Evolutionary conservation across 2,113 vertebrate genomes (phyloP).

Genomic region (Xenopus tropicalis): DNA sequence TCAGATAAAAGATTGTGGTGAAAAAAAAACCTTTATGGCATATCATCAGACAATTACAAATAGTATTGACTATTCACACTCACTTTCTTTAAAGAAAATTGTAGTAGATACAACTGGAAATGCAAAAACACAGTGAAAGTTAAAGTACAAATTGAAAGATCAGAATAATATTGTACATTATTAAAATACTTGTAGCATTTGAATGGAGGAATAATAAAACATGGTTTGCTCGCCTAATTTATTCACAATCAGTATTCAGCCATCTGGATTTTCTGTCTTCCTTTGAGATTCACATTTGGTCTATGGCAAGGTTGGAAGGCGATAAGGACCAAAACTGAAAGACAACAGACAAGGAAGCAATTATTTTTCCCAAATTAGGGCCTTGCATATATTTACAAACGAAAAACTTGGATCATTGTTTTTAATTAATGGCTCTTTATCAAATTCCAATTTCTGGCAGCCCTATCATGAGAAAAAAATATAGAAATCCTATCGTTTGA

Average conservation of each 20-base stretch:
- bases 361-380: slow-evolving; percentile 47
- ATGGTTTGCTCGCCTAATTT: slow-evolving; percentile 44
- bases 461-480: slow-evolving; percentile 21
- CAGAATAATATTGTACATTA: slow-evolving; percentile 46
- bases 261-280: slow-evolving; percentile 44
- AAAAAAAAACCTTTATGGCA: slow-evolving; percentile 4
- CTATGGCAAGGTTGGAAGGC: slow-evolving; percentile 46
- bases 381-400: slow-evolving; percentile 46
- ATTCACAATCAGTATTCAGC: slow-evolving; percentile 45
- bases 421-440: slow-evolving; percentile 45
- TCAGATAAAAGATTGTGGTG: neutral
- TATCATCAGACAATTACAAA: neutral
- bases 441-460: slow-evolving; percentile 37
- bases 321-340: slow-evolving; percentile 46
- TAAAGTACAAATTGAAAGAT: slow-evolving; percentile 45
- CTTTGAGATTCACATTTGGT: slow-evolving; percentile 47
- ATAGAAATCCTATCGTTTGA: slow-evolving; percentile 23
- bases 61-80: neutral
- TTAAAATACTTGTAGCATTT: slow-evolving; percentile 45
- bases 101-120: slow-evolving; percentile 19
- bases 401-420: slow-evolving; percentile 46
- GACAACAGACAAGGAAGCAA: slow-evolving; percentile 47
- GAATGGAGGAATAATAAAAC: slow-evolving; percentile 46
- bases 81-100: neutral
- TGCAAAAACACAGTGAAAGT: slow-evolving; percentile 33